Evolutionary conservation across 2,888 invertebrate species (phyloP).

Genomic region (Pherbina coryleti): DNA sequence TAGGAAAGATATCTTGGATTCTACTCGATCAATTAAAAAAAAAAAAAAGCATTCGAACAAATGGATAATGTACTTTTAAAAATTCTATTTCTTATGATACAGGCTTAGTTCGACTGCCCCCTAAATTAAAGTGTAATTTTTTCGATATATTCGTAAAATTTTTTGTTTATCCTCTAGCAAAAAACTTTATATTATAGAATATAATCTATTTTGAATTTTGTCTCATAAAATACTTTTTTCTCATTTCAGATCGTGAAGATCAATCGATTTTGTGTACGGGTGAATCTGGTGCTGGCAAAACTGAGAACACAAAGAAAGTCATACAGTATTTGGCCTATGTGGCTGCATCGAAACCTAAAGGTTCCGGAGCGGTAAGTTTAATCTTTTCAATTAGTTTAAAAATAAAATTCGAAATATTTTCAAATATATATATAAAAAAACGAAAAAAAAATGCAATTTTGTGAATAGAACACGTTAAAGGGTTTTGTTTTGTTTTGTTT

Average conservation of each 20-base stretch:
- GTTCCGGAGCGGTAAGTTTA: conserved; percentile 84
- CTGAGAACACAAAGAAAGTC: conserved; percentile 99
- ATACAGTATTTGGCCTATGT: conserved; percentile 99
- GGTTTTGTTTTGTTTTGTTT: background rate
- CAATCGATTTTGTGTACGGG: conserved; percentile 99
- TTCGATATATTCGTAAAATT: too few species aligned
- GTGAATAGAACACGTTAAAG: background rate
- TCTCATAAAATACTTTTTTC: background rate
- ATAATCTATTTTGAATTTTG: too few species aligned
- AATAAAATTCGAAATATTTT: background rate
- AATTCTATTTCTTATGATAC: too few species aligned
- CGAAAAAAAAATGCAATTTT: conserved; percentile 31
- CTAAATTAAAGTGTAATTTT: too few species aligned
- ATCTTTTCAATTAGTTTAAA: background rate
- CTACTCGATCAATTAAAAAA: too few species aligned
- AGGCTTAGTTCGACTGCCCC: too few species aligned
- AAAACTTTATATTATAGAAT: too few species aligned
- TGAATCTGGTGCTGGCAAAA: conserved; percentile 99
- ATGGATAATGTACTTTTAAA: too few species aligned
- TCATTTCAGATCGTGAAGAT: conserved; percentile 91
- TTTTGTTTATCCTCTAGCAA: too few species aligned
- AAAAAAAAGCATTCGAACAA: too few species aligned
- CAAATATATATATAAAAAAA: background rate
- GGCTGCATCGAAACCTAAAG: conserved; percentile 96
- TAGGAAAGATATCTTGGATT: too few species aligned